Evolutionary conservation across 2,797 vertebrate genomes (phyloP), one percentile per base, ranked within the genome.

Genomic region (Notolepis coatsorum): DNA sequence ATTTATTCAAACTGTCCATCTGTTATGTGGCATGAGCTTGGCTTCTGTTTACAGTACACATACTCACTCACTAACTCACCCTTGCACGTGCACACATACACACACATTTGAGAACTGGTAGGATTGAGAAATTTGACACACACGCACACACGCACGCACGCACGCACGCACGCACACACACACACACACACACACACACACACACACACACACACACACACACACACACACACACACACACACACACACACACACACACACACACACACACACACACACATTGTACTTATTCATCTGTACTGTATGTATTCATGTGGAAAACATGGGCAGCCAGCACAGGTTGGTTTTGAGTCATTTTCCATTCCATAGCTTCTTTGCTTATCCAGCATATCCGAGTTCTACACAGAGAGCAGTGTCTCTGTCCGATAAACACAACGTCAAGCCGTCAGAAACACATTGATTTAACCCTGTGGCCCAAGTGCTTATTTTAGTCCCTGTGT

Each of bases 1-100:
- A 90, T 87, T 90, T 89, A 91, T 92, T 92, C 88, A 90, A 86
- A 81, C 70, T 79, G 78, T 85, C 88, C 90, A 91, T 90, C 84
- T 90, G 89, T 79, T 86, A 65, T 71, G 83, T 75, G 79, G 84
- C 68, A 67, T 61, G 65, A 73, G 77, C 73, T 79, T 82, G 81
- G 79, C 80, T 65, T 47, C 31, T 55, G 39, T 50, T 24, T 56
- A 65, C 61, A 67, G 15, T 27, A 27, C 24, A 55, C 37, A 10
- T 7, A 55, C 10, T 2, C 24, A 39, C 33, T 1, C 48, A 21
- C 48, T 0, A 27, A n/a, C 48, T 6, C 48, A 33, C n/a, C 17
- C 25, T 2, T 23, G 15, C 23, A 47, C 24, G 15, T 5, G 8
- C 47, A 48, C 46, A 49, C 46, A 49, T 13, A 30, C n/a, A 21